These are phyloP conservation scores for Hapalemur alaotrensis DNA, from an alignment of 2,797 vertebrate species.

Conservation along the genomic window DNA sequence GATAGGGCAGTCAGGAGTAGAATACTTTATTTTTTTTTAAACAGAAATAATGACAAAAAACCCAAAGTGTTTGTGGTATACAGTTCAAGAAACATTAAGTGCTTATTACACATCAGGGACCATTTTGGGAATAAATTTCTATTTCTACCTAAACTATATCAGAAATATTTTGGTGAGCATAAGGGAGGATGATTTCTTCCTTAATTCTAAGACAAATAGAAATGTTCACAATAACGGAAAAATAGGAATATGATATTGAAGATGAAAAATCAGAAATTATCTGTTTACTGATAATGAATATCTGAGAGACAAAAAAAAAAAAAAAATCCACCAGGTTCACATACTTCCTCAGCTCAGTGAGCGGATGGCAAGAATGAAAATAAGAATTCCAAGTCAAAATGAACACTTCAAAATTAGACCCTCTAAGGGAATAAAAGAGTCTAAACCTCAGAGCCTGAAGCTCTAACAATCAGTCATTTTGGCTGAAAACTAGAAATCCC, in stretches of 20 bases:
- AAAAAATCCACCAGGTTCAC: background rate
- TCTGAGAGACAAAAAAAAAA: background rate
- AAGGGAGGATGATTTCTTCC: background rate
- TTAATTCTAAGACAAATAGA: background rate
- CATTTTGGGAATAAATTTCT: slow-evolving; percentile 8
- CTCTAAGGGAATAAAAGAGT: background rate
- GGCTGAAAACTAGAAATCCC: slow-evolving; percentile 27
- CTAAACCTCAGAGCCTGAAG: background rate
- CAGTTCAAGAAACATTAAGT: background rate
- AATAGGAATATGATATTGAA: background rate
- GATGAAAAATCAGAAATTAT: background rate
- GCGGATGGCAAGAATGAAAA: background rate
- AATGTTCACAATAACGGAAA: background rate
- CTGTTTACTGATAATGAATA: background rate
- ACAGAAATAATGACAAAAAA: background rate
- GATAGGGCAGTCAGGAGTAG: background rate
- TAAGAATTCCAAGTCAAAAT: background rate
- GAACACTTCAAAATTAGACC: slow-evolving; percentile 12
- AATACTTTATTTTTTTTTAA: background rate
- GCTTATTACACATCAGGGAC: background rate
- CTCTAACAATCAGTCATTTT: background rate
- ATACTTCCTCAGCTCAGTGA: background rate
- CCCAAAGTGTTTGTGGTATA: background rate
- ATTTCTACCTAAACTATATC: background rate
- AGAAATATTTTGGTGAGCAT: slow-evolving; percentile 14